Evolutionary conservation across 2,797 vertebrate genomes (phyloP).

Genomic region (Clamator glandarius): DNA sequence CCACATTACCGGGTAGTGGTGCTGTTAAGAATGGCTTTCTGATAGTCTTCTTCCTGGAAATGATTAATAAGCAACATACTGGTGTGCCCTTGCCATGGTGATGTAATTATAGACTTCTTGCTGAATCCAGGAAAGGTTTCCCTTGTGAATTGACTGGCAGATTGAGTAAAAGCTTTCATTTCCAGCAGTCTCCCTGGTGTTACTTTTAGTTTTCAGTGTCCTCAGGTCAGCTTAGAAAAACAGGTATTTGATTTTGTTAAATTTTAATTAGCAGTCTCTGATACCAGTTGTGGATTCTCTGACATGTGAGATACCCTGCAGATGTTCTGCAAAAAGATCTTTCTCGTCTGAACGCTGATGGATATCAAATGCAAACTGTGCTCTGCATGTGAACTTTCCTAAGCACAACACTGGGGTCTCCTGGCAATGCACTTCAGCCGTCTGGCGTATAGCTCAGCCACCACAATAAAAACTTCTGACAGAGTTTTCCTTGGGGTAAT

Average conservation of each 20-base stretch:
- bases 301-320: not conserved
- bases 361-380: conserved; percentile 24
- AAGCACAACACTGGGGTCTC: not conserved
- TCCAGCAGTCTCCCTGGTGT: not conserved
- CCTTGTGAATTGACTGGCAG: not conserved
- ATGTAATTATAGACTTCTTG: conserved; percentile 35
- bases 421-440: not conserved
- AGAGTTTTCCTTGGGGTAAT: conserved; percentile 58
- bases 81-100: conserved; percentile 10
- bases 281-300: conserved; percentile 4
- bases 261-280: conserved; percentile 48
- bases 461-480: not conserved
- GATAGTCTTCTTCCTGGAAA: conserved; percentile 35
- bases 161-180: conserved; percentile 46
- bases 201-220: not conserved
- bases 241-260: not conserved
- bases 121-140: not conserved
- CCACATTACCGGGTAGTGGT: not conserved
- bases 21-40: conserved; percentile 9
- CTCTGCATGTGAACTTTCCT: conserved; percentile 23
- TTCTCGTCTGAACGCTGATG: not conserved
- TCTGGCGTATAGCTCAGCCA: conserved; percentile 27
- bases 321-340: conserved; percentile 35
- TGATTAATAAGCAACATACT: conserved; percentile 16
- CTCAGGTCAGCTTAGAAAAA: conserved; percentile 21